Percentiles rank a stretch among this genome's conserved stretches.
These are phyloP conservation scores for Lucinisca nassula DNA, from an alignment of 2,888 invertebrate genomes.

Conservation along the genomic window DNA sequence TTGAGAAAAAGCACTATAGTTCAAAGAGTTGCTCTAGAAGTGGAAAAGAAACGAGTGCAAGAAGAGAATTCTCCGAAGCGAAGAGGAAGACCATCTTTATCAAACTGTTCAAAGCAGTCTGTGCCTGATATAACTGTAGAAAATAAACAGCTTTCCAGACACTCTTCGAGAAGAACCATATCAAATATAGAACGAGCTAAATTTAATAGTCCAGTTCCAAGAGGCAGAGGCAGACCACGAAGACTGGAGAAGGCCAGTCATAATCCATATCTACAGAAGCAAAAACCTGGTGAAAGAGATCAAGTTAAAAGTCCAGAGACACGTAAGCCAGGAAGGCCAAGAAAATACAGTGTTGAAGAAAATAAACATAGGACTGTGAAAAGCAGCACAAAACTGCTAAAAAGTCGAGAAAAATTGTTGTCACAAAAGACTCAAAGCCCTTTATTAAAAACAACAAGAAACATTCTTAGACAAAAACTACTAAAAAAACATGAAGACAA, in stretches of 20 bases:
- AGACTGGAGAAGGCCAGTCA: neutral
- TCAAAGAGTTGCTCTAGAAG: slow-evolving; percentile 69
- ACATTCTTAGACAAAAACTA: neutral
- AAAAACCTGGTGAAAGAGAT: slow-evolving; percentile 9
- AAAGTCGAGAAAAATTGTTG: neutral
- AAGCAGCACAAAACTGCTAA: neutral
- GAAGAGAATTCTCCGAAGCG: slow-evolving; percentile 42
- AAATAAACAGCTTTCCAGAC: neutral
- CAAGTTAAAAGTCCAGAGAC: slow-evolving; percentile 34
- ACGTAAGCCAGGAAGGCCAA: slow-evolving; percentile 11
- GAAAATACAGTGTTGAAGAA: slow-evolving; percentile 21
- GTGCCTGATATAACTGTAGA: neutral
- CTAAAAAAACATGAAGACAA: slow-evolving; percentile 47
- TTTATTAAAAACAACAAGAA: neutral
- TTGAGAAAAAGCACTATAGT: slow-evolving; percentile 69
- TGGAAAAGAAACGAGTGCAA: slow-evolving; percentile 67
- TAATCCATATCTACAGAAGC: neutral
- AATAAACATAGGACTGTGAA: slow-evolving; percentile 1
- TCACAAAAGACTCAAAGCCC: neutral
- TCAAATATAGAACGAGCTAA: neutral
- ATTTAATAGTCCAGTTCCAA: slow-evolving; percentile 28
- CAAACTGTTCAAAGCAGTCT: neutral
- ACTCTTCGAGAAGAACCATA: neutral
- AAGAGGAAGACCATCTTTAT: slow-evolving; percentile 18
- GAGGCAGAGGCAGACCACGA: slow-evolving; percentile 55